These are phyloP conservation scores for Helobdella robusta DNA, from an alignment of 2,888 invertebrate species.

Conservation along the genomic window DNA sequence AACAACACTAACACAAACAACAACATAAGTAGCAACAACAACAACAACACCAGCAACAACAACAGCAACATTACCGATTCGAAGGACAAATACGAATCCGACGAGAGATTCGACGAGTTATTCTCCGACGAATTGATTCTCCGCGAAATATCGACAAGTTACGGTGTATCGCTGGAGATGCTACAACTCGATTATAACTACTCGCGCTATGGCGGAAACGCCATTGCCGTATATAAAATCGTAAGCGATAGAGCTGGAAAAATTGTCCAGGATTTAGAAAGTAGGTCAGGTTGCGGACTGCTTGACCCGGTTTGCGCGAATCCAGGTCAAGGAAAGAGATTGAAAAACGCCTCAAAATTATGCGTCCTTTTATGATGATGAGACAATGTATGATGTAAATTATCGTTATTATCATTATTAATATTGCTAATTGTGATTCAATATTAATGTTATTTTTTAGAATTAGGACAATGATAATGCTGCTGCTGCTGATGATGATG, in stretches of 20 bases:
- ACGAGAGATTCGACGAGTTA: not conserved
- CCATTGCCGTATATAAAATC: slow-evolving; percentile 8
- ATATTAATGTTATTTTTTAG: too few species aligned
- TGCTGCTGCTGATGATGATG: not conserved
- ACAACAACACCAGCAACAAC: too few species aligned
- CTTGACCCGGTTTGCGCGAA: too few species aligned
- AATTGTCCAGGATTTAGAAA: not conserved
- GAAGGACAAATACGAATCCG: too few species aligned
- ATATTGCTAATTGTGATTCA: too few species aligned
- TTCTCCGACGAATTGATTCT: not conserved
- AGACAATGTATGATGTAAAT: too few species aligned
- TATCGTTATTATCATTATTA: too few species aligned
- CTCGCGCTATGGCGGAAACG: not conserved
- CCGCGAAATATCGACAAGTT: too few species aligned
- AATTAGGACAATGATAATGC: too few species aligned
- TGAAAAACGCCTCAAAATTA: not conserved
- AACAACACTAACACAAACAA: too few species aligned
- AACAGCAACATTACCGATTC: too few species aligned
- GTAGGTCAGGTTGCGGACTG: not conserved
- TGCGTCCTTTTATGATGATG: not conserved
- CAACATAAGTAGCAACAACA: too few species aligned
- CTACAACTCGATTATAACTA: not conserved
- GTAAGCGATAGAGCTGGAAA: not conserved
- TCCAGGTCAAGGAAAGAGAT: not conserved
- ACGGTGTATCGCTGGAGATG: not conserved